These are phyloP conservation scores for Silvanus unidentatus DNA, from an alignment of 2,888 invertebrate species.

Conservation along the genomic window DNA sequence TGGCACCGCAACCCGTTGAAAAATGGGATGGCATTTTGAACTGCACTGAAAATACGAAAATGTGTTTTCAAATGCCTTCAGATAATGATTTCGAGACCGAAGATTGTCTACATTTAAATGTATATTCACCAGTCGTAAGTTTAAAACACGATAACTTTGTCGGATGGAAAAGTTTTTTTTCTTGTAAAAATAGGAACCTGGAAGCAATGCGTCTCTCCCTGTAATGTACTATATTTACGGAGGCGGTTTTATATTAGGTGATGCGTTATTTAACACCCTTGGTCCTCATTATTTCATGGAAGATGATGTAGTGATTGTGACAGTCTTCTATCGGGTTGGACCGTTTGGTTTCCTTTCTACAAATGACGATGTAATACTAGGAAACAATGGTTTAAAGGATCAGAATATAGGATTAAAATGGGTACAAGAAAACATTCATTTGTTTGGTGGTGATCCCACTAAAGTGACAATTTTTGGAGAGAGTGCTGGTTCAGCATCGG, in stretches of 20 bases:
- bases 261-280: constrained; percentile 23
- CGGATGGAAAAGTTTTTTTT: neutral
- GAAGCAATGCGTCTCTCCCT: constrained; percentile 26
- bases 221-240: constrained; percentile 44
- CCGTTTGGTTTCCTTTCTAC: constrained; percentile 30
- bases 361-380: constrained; percentile 24
- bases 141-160: constrained; percentile 24
- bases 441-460: constrained; percentile 28
- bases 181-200: constrained; percentile 9
- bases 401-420: constrained; percentile 27
- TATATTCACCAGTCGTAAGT: constrained; percentile 15
- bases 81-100: constrained; percentile 21
- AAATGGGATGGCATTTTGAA: constrained; percentile 28
- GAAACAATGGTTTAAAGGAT: constrained; percentile 30
- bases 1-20: constrained; percentile 23
- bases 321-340: constrained; percentile 28
- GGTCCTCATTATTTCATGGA: constrained; percentile 39
- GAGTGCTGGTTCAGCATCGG: constrained; percentile 27
- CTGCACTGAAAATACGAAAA: constrained; percentile 23
- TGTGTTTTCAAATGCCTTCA: constrained; percentile 20
- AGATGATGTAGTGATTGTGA: constrained; percentile 30
- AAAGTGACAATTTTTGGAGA: constrained; percentile 26
- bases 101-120: constrained; percentile 28
- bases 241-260: constrained; percentile 40
- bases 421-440: constrained; percentile 25